Evolutionary conservation across 2,797 vertebrate genomes (phyloP), one percentile per base, ranked within the genome.

Genomic region (Gymnopithys bicolor): DNA sequence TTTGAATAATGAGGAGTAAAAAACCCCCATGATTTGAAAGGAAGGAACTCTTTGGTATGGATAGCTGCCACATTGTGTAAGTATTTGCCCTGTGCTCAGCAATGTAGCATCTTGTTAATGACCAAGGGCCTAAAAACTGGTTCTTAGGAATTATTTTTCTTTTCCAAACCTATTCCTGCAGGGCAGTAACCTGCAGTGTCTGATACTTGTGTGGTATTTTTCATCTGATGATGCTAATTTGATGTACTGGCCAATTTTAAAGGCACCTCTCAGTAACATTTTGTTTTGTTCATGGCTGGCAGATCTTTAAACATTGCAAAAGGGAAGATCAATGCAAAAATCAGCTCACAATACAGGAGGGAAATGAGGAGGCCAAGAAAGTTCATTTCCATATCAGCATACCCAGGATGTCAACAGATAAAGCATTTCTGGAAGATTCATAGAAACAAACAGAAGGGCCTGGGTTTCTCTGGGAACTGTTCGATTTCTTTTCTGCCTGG

Each of bases 351-450:
- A 28, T 48, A 85, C 14, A 33, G 35, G 64, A 51, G 75, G 68
- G 32, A 83, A 93, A 63, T 75, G 23, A 56, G 49, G 37, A 88
- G 59, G 76, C 55, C 84, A 46, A 84, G 21, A 78, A 56, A 91
- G 24, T 89, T 95, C 32, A 45, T 91, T 94, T 91, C 77, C 30
- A 16, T 70, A 87, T 91, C 52, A 15, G 52, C 77, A 78, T 62
- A 56, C 30, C 13, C 82, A 90, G 90, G 84, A 95, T 79, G 79
- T 94, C 82, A 92, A 86, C 70, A 88, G 87, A 95, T 90, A 93
- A 79, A 88, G 41, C 30, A 45, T 71, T 96, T 91, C 58, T 94
- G 63, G 69, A 83, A 58, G 33, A 93, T 68, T 89, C 14, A 0
- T n/a, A 64, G 92, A 71, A 92, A 91, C 82, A 94, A 93, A 90